These are phyloP conservation scores for Pristionchus mayeri DNA, from an alignment of 2,888 invertebrate genomes.

Conservation along the genomic window DNA sequence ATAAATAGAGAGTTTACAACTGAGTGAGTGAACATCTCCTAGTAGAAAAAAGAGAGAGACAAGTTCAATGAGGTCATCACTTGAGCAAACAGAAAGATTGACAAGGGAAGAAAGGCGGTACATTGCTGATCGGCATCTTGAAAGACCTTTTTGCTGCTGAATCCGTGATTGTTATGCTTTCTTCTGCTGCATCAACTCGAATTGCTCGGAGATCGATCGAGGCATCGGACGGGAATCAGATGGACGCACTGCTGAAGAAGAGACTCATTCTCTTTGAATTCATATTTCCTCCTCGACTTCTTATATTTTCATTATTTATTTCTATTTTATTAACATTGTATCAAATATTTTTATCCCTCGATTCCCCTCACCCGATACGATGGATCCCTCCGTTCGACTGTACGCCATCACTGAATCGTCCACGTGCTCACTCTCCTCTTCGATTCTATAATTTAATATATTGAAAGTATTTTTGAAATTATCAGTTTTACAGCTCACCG, in stretches of 20 bases:
- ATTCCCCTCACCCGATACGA: slow-evolving; percentile 15
- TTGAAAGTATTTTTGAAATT: not conserved
- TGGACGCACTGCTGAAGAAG: not conserved
- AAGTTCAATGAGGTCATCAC: slow-evolving; percentile 31
- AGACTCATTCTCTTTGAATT: not conserved
- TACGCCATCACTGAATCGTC: slow-evolving; percentile 42
- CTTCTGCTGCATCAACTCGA: slow-evolving; percentile 44
- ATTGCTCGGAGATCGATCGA: slow-evolving; percentile 48
- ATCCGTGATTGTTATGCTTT: not conserved
- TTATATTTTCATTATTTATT: too few species aligned
- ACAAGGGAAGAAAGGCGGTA: not conserved
- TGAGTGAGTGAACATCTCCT: not conserved
- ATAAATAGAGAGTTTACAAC: slow-evolving; percentile 21
- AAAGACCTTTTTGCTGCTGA: not conserved
- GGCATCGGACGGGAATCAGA: slow-evolving; percentile 31
- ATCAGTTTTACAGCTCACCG: slow-evolving; percentile 49
- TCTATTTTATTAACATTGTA: too few species aligned
- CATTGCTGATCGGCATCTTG: not conserved
- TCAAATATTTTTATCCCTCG: not conserved
- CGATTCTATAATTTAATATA: slow-evolving; percentile 19
- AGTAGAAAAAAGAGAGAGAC: not conserved
- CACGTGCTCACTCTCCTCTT: slow-evolving; percentile 38
- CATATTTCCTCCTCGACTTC: too few species aligned
- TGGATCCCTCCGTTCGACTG: slow-evolving; percentile 48
- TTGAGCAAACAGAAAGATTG: slow-evolving; percentile 24